Conservation (phyloP, 1,140 invertebrate species). For the Magallana gigas region DNA sequence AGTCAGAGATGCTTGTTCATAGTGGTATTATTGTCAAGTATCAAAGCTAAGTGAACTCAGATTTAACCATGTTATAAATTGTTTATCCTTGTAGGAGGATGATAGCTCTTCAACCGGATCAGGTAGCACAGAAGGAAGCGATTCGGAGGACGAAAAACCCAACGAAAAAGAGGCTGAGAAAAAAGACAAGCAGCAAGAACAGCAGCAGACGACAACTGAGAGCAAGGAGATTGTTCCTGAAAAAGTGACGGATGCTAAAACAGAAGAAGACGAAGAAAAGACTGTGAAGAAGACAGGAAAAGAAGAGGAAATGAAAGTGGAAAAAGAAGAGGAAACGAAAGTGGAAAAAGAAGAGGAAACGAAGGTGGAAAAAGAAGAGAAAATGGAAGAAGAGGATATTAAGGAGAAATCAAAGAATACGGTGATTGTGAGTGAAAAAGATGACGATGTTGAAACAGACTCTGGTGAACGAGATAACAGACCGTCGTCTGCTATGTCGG, state of each 20-base stretch:
- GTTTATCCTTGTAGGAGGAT: conserved; percentile 5
- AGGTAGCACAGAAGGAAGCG: not conserved
- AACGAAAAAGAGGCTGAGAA: not conserved
- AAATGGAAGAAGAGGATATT: not conserved
- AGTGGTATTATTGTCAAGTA: not conserved
- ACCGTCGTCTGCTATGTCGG: conserved; percentile 36
- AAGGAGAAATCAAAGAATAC: not conserved
- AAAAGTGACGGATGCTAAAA: not conserved
- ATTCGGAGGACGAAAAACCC: not conserved
- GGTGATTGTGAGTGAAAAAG: conserved; percentile 26
- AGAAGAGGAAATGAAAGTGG: not conserved
- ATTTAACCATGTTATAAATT: not conserved
- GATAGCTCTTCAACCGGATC: not conserved
- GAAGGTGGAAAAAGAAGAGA: not conserved
- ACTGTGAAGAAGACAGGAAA: not conserved
- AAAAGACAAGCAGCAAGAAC: not conserved
- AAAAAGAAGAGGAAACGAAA: conserved; percentile 12
- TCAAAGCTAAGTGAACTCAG: not conserved
- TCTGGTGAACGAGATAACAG: conserved; percentile 1
- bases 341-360: not conserved
- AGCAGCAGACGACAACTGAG: not conserved
- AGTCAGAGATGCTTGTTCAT: not conserved
- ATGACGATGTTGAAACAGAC: conserved; percentile 8
- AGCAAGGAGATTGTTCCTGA: no score
- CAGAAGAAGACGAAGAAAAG: not conserved